phyloP scores from a whole-genome alignment of 2,113 vertebrate genomes.

The Ornithorhynchus anatinus region DNA sequence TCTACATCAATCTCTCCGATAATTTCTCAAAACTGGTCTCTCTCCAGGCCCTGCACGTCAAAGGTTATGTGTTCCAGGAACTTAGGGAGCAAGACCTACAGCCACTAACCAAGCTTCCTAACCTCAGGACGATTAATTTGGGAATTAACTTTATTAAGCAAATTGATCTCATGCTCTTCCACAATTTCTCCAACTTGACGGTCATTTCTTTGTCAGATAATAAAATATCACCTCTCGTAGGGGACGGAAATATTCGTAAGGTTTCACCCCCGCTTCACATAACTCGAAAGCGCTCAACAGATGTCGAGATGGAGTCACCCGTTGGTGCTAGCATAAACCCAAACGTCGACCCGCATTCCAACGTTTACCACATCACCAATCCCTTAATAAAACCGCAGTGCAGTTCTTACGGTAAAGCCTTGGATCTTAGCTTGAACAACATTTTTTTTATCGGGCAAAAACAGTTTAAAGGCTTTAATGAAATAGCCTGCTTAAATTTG shows the following conservation, averaged over 20 bases:
- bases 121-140: constrained; percentile 70
- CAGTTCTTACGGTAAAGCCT: constrained; percentile 68
- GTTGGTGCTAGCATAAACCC: not conserved
- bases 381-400: constrained; percentile 69
- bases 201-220: constrained; percentile 80
- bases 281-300: constrained; percentile 4
- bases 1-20: constrained; percentile 49
- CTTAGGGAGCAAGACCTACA: constrained; percentile 63
- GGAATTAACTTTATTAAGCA: constrained; percentile 79
- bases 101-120: constrained; percentile 63
- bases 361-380: constrained; percentile 22
- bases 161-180: constrained; percentile 66
- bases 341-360: constrained; percentile 7
- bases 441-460: constrained; percentile 76
- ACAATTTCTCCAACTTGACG: constrained; percentile 50
- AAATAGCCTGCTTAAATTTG: constrained; percentile 80
- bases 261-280: constrained; percentile 19
- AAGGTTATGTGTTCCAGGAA: constrained; percentile 73
- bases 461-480: constrained; percentile 66
- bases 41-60: constrained; percentile 68
- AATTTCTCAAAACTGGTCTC: constrained; percentile 66
- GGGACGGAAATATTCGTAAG: not conserved
- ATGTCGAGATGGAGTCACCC: constrained; percentile 21
- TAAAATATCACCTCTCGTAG: constrained; percentile 62
- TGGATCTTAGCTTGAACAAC: constrained; percentile 79